Conservation (phyloP, 2,888 invertebrate species). For the Caenorhabditis sp. region DNA sequence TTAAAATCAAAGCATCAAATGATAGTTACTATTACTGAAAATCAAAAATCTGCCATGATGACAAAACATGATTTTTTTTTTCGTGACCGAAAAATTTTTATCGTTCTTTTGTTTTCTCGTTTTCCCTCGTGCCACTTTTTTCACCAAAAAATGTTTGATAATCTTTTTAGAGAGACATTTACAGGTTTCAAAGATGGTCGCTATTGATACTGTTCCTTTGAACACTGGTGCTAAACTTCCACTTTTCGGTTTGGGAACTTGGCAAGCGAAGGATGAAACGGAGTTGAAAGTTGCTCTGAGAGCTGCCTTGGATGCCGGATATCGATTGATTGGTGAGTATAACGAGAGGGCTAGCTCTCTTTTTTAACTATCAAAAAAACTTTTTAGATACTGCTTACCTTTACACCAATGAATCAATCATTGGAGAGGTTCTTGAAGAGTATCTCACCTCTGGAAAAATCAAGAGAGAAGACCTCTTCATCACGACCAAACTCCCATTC, state of each 20-base stretch:
- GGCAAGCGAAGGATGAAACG: constrained; percentile 54
- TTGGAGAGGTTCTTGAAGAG: constrained; percentile 78
- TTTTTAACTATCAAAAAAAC: background rate
- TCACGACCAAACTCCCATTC: constrained; percentile 62
- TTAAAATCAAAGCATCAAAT: no score
- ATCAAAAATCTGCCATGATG: no score
- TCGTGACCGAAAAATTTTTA: no score
- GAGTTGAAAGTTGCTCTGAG: constrained; percentile 56
- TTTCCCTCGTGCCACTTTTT: no score
- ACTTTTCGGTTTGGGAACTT: constrained; percentile 63
- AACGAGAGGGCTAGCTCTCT: no score
- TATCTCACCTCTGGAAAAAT: constrained; percentile 78
- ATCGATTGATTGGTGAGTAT: constrained; percentile 74
- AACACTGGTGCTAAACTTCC: constrained; percentile 62
- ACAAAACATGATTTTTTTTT: no score
- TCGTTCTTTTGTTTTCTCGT: background rate
- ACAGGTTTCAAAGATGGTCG: constrained; percentile 16
- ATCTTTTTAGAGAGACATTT: no score
- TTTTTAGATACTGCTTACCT: constrained; percentile 71
- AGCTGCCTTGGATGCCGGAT: constrained; percentile 67
- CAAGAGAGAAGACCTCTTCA: constrained; percentile 70
- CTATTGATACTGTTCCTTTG: constrained; percentile 17
- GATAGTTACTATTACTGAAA: no score
- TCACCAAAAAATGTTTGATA: no score
- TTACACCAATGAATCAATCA: constrained; percentile 80